Evolutionary conservation across 30 jellyfish, hydroid and myxozoan species (phyloP).

Genomic region (Hydractinia echinata): DNA sequence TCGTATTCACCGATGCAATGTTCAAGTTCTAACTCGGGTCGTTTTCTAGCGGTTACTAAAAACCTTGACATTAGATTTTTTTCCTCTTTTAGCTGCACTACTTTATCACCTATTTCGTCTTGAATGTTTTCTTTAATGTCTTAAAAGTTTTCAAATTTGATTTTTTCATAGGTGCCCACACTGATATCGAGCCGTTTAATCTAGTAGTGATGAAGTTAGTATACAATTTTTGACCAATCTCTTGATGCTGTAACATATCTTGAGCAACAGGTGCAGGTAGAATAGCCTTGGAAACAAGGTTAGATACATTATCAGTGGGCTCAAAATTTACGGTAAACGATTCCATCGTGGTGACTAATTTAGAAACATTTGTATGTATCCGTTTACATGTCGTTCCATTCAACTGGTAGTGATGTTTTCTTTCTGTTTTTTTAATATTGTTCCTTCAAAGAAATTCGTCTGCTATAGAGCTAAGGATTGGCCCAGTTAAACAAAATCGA

Average conservation of each 20-base stretch:
- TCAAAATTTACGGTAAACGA: conserved; percentile 1
- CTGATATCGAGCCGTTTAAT: not conserved
- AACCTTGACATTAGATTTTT: conserved; percentile 9
- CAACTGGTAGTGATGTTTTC: conserved; percentile 23
- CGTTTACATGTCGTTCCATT: conserved; percentile 10
- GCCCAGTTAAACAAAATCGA: conserved; percentile 11
- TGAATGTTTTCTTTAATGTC: conserved; percentile 5
- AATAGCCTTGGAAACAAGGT: conserved; percentile 18
- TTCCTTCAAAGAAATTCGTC: not conserved
- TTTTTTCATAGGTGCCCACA: conserved; percentile 32
- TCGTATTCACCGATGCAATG: conserved; percentile 29
- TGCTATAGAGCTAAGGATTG: conserved; percentile 6
- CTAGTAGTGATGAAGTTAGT: not conserved
- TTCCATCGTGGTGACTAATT: conserved; percentile 9
- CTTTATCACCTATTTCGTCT: conserved; percentile 27
- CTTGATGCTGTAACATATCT: conserved; percentile 2
- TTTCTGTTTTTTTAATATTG: not conserved
- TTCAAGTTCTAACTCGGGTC: conserved; percentile 24
- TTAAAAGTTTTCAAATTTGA: conserved; percentile 16
- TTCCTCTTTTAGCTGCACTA: conserved; percentile 35
- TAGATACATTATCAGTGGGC: not conserved
- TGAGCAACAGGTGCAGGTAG: conserved; percentile 21
- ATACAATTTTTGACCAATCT: conserved; percentile 5
- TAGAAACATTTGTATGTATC: conserved; percentile 7
- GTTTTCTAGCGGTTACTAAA: conserved; percentile 30